A percentile compares a stretch with the other conserved stretches of the same genome.
These are phyloP conservation scores for Tupaia tana DNA, from an alignment of 2,113 vertebrate genomes.

Conservation along the genomic window DNA sequence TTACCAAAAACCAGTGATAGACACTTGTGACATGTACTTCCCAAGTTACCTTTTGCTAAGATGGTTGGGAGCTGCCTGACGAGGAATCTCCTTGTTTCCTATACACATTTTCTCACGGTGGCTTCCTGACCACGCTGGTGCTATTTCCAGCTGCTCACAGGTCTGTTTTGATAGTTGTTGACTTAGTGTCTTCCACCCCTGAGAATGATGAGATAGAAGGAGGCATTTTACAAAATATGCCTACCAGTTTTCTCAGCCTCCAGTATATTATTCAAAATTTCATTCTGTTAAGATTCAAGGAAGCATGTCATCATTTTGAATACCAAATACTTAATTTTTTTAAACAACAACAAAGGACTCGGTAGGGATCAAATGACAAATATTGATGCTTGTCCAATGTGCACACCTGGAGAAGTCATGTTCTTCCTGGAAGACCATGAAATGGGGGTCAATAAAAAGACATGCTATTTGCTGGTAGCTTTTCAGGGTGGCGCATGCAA, in stretches of 20 bases:
- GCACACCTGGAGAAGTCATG: not conserved
- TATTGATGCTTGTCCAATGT: not conserved
- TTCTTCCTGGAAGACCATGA: not conserved
- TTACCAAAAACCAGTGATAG: not conserved
- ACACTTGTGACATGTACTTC: not conserved
- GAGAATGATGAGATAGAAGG: not conserved
- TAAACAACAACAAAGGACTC: not conserved
- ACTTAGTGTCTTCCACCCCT: not conserved
- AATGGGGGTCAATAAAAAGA: not conserved
- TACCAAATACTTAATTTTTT: conserved; percentile 41
- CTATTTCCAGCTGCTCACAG: not conserved
- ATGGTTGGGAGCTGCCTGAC: not conserved
- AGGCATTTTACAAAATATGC: not conserved
- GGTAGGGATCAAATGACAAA: not conserved
- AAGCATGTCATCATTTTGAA: conserved; percentile 43
- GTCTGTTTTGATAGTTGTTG: not conserved
- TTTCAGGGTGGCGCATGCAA: not conserved
- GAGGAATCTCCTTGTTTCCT: not conserved
- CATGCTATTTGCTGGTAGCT: not conserved
- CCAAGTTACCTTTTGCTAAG: not conserved
- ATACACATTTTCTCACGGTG: not conserved
- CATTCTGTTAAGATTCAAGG: conserved; percentile 17
- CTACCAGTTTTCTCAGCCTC: not conserved
- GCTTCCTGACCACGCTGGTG: not conserved
- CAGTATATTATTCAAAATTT: conserved; percentile 42